Conservation (phyloP, 2,113 vertebrate genomes). For the Astatotilapia flaviijosephi region DNA sequence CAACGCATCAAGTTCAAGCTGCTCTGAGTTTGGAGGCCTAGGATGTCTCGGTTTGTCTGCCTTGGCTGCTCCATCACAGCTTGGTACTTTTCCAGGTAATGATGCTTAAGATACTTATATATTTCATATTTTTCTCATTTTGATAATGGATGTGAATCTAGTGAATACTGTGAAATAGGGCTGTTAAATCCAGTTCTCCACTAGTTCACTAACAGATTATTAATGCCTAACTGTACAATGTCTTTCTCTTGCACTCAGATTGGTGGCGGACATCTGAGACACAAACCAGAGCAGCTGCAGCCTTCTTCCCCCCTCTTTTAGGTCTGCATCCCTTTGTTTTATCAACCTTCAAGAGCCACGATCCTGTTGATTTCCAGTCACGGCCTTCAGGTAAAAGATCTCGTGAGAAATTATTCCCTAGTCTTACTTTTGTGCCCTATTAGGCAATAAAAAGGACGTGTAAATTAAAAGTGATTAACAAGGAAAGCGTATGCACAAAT, state of each 20-base stretch:
- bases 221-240: background rate
- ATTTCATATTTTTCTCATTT: background rate
- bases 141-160: background rate
- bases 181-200: background rate
- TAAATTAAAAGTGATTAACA: background rate
- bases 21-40: slow-evolving; percentile 81
- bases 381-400: slow-evolving; percentile 74
- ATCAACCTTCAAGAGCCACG: slow-evolving; percentile 75
- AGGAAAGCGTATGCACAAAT: background rate
- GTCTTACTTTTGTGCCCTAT: background rate
- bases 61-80: slow-evolving; percentile 77
- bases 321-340: slow-evolving; percentile 84
- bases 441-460: background rate
- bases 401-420: background rate
- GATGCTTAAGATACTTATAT: background rate
- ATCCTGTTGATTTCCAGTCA: slow-evolving; percentile 75
- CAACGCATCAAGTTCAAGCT: slow-evolving; percentile 74
- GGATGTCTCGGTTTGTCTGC: slow-evolving; percentile 80
- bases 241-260: slow-evolving; percentile 60
- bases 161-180: background rate
- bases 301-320: slow-evolving; percentile 84
- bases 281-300: slow-evolving; percentile 70
- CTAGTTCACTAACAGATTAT: background rate
- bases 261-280: slow-evolving; percentile 84
- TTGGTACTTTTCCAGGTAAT: slow-evolving; percentile 80